Conservation (phyloP, 2,888 invertebrate genomes). For the Orthosia incerta region DNA sequence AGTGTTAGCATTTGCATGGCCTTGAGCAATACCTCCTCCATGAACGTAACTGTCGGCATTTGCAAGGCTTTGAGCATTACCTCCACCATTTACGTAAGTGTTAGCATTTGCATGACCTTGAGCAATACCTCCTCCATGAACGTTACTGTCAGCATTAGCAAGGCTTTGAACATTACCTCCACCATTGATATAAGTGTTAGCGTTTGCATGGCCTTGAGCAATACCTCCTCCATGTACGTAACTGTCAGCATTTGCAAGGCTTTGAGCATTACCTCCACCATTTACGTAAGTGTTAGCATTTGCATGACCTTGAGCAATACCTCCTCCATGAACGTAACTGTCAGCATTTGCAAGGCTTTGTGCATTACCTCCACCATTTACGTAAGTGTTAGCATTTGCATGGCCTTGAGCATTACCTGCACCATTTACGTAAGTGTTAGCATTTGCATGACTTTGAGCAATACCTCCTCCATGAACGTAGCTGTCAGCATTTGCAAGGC, state of each 20-base stretch:
- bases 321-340: fast-evolving
- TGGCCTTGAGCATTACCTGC: background rate
- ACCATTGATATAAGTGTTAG: background rate
- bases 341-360: background rate
- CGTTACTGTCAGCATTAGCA: background rate
- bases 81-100: fast-evolving
- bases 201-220: background rate
- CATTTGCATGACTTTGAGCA: background rate
- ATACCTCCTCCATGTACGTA: background rate
- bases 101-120: background rate
- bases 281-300: background rate
- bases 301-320: background rate
- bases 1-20: background rate
- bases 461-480: background rate
- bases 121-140: fast-evolving
- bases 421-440: fast-evolving
- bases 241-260: background rate
- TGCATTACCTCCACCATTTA: background rate
- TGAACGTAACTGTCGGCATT: background rate
- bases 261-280: fast-evolving
- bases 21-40: background rate
- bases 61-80: background rate
- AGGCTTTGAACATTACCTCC: background rate
- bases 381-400: background rate
- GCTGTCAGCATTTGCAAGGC: background rate